A percentile compares a stretch with the other conserved stretches of the same genome.
These are phyloP conservation scores for Hololepta plana DNA, from an alignment of 2,888 invertebrate genomes.

Conservation along the genomic window DNA sequence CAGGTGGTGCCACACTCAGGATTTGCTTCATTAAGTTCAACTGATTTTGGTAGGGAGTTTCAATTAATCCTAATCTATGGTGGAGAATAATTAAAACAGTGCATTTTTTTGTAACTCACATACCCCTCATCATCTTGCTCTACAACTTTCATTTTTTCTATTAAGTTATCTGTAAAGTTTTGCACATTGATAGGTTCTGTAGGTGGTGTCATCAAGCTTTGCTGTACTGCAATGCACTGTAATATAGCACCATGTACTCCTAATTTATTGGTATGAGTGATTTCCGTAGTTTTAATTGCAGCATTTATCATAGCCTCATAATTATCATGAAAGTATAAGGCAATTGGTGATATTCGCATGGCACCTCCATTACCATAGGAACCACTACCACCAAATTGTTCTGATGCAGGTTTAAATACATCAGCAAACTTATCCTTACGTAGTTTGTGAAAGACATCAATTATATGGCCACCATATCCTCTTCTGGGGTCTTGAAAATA, in stretches of 20 bases:
- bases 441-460: slow-evolving; percentile 36
- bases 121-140: slow-evolving; percentile 30
- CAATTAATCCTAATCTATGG: slow-evolving; percentile 8
- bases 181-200: slow-evolving; percentile 27
- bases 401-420: slow-evolving; percentile 39
- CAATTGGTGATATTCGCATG: slow-evolving; percentile 51
- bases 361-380: slow-evolving; percentile 66
- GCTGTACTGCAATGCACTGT: slow-evolving; percentile 37
- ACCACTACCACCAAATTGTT: slow-evolving; percentile 47
- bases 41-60: slow-evolving; percentile 34
- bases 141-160: slow-evolving; percentile 32
- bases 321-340: slow-evolving; percentile 37
- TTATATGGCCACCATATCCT: slow-evolving; percentile 45
- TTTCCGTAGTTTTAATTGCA: slow-evolving; percentile 29
- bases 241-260: slow-evolving; percentile 39
- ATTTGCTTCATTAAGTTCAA: slow-evolving; percentile 32
- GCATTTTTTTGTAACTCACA: slow-evolving; percentile 9
- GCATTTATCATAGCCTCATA: slow-evolving; percentile 30
- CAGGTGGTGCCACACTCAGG: slow-evolving; percentile 23
- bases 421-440: slow-evolving; percentile 32
- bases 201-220: slow-evolving; percentile 30
- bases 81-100: slow-evolving; percentile 1
- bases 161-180: slow-evolving; percentile 31
- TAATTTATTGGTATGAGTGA: slow-evolving; percentile 43
- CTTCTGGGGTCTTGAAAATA: slow-evolving; percentile 40